These are phyloP conservation scores for Tupaia tana DNA, from an alignment of 2,113 vertebrate species.

Conservation along the genomic window DNA sequence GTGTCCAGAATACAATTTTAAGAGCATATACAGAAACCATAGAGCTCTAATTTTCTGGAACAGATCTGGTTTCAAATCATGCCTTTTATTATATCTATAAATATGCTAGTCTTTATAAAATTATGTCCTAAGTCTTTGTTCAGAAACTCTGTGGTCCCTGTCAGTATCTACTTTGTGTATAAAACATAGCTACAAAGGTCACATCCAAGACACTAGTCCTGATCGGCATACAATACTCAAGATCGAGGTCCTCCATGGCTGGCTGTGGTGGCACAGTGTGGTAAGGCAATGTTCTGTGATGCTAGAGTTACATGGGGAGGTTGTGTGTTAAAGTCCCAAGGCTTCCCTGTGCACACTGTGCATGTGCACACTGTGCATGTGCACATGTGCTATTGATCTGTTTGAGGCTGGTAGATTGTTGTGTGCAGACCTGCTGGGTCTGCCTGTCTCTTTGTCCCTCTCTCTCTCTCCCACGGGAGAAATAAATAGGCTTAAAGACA, in stretches of 20 bases:
- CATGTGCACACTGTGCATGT: too few species aligned
- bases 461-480: too few species aligned
- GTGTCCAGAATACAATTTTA: constrained; percentile 33
- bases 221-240: neutral
- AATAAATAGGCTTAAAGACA: too few species aligned
- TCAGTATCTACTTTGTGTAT: constrained; percentile 7
- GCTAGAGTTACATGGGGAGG: too few species aligned
- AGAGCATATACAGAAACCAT: neutral
- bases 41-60: constrained; percentile 49
- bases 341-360: too few species aligned
- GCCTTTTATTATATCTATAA: constrained; percentile 32
- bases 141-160: constrained; percentile 22
- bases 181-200: constrained; percentile 15
- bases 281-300: too few species aligned
- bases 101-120: constrained; percentile 55
- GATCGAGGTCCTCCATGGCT: neutral
- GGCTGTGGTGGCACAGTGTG: too few species aligned
- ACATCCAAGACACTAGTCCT: neutral
- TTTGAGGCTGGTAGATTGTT: too few species aligned
- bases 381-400: too few species aligned
- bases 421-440: too few species aligned
- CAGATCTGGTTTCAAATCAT: constrained; percentile 60
- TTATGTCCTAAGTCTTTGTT: constrained; percentile 45
- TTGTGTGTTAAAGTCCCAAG: too few species aligned
- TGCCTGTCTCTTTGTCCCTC: too few species aligned